These are phyloP conservation scores for Lydus trimaculatus DNA, from an alignment of 2,888 invertebrate genomes.

Conservation along the genomic window DNA sequence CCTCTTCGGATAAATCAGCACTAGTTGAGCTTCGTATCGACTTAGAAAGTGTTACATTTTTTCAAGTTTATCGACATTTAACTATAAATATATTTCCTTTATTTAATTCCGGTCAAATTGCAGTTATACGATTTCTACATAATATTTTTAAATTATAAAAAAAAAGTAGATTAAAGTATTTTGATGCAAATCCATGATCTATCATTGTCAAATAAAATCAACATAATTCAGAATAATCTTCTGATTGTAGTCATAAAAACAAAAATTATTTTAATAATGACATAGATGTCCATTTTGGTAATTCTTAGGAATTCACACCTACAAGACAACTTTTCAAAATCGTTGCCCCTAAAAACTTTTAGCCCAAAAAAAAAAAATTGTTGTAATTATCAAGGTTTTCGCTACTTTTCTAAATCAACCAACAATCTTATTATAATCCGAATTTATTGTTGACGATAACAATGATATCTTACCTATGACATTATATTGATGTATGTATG, in stretches of 20 bases:
- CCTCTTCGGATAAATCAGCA: neutral
- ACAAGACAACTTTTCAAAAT: neutral
- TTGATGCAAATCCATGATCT: neutral
- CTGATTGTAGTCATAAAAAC: neutral
- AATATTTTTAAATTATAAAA: conserved; percentile 2
- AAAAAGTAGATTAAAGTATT: neutral
- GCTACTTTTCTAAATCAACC: neutral
- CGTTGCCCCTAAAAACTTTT: neutral
- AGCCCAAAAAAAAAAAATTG: neutral
- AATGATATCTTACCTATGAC: conserved; percentile 20
- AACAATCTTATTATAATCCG: conserved; percentile 12
- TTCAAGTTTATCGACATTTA: neutral
- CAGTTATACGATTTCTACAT: neutral
- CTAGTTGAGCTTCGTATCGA: neutral
- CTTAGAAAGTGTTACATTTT: neutral
- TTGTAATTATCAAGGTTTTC: neutral
- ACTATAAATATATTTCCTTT: neutral
- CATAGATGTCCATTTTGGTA: neutral
- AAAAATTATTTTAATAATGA: neutral
- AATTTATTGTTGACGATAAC: conserved; percentile 13
- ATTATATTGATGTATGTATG: conserved; percentile 12
- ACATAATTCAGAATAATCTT: neutral
- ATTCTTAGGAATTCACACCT: neutral
- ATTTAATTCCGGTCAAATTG: neutral
- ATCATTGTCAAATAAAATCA: neutral